Evolutionary conservation across 2,888 invertebrate species (phyloP).

Genomic region (Drosophila colorata): DNA sequence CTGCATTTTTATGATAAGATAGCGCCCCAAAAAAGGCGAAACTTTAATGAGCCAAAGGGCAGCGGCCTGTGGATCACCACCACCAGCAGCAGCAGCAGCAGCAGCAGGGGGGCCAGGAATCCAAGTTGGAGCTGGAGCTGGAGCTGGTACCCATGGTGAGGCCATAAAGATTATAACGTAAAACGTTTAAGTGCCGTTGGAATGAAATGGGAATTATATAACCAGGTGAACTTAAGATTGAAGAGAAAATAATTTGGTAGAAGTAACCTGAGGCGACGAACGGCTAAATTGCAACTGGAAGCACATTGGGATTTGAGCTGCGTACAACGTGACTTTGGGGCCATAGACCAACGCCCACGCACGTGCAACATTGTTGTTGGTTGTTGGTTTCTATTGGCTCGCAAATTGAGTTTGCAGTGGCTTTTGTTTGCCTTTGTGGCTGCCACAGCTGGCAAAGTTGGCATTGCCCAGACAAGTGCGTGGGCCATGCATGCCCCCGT

Average conservation of each 20-base stretch:
- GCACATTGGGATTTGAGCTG: slow-evolving; percentile 2
- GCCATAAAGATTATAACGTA: slow-evolving; percentile 64
- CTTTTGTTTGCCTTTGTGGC: slow-evolving; percentile 54
- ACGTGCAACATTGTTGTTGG: slow-evolving; percentile 43
- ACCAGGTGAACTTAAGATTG: slow-evolving; percentile 43
- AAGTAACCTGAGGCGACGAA: slow-evolving; percentile 23
- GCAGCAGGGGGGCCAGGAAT: not conserved
- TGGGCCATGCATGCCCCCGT: slow-evolving; percentile 45
- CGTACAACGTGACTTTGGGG: not conserved
- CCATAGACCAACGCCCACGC: slow-evolving; percentile 47
- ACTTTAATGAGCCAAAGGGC: slow-evolving; percentile 70
- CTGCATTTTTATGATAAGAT: slow-evolving; percentile 79
- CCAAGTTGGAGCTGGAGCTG: slow-evolving; percentile 12
- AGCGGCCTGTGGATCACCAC: slow-evolving; percentile 30
- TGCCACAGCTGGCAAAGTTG: slow-evolving; percentile 18
- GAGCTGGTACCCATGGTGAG: slow-evolving; percentile 34
- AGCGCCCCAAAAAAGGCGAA: slow-evolving; percentile 68
- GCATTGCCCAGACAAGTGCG: slow-evolving; percentile 65
- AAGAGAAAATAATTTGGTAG: slow-evolving; percentile 35
- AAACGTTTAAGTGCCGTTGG: slow-evolving; percentile 60
- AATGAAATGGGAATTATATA: slow-evolving; percentile 52
- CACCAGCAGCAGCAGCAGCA: not conserved
- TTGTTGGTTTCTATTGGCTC: slow-evolving; percentile 36
- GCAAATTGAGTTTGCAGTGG: slow-evolving; percentile 67
- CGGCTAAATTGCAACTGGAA: slow-evolving; percentile 11